Evolutionary conservation across 92 coral and sea anemone genomes (phyloP), one percentile per base, ranked within the genome.

Genomic region (Zoanthus sansibaricus): DNA sequence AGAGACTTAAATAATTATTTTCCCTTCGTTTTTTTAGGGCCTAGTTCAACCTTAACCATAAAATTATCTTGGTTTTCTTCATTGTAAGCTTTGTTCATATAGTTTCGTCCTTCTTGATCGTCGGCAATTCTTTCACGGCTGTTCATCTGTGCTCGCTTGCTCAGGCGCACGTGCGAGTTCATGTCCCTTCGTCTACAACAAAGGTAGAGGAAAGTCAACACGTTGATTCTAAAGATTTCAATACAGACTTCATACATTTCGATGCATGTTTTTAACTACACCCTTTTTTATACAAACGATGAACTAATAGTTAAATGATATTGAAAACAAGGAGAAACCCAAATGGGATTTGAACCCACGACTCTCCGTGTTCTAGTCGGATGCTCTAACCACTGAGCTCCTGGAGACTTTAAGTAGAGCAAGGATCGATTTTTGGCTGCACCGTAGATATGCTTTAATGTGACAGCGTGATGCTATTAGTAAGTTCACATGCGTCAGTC

Each of bases 31-130:
- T 80, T 80, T 44, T 80, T 80, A 32, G 66, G n/a, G 9, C 73
- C 73, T 12, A 80, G 64, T 31, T 80, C 59, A 30, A 80, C 85
- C 45, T 80, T 42, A 9, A 80, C 85, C 85, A 80, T 80, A 47
- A 80, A 80, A 49, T 80, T 80, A 7, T 80, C 85, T 20, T 66
- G 85, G 25, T 46, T 69, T 12, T 80, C 75, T 10, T 80, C 85
- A 15, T 18, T 62, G 7, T 80, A 80, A 14, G 75, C 85, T 3
- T 47, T 67, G 75, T 80, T 80, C 73, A 48, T 69, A 25, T 44
- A 80, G 12, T 32, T 45, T 13, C 30, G 66, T 10, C 52, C 75
- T 11, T 66, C 67, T 18, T 20, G 59, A 2, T 59, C 83, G 6
- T 59, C 83, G 6, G 18, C n/a, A 8, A 37, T 33, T 8, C 25